Evolutionary conservation across 2,113 vertebrate genomes (phyloP).

Genomic region (Myodes glareolus): DNA sequence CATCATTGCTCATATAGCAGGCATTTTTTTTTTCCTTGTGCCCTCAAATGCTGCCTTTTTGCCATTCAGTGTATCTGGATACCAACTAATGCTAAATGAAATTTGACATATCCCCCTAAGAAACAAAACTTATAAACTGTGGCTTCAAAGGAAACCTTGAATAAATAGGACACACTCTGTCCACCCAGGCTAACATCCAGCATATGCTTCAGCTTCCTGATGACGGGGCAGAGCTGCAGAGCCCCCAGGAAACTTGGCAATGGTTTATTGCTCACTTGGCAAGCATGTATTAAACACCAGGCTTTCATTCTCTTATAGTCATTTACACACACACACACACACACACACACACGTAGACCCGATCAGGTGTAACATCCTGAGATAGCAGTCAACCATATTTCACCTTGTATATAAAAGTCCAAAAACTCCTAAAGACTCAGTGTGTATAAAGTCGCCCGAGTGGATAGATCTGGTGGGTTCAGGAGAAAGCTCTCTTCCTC

Average conservation of each 20-base stretch:
- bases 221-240: constrained; percentile 90
- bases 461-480: not conserved
- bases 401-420: not conserved
- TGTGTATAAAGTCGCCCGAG: not conserved
- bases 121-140: constrained; percentile 97
- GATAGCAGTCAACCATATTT: not conserved
- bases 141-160: constrained; percentile 95
- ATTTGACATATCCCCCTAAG: constrained; percentile 99
- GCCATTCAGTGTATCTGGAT: constrained; percentile 94
- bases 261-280: constrained; percentile 86
- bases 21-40: constrained; percentile 83
- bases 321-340: not conserved
- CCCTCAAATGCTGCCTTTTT: constrained; percentile 93
- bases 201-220: constrained; percentile 97
- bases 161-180: constrained; percentile 98
- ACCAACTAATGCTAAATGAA: constrained; percentile 95
- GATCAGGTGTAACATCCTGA: constrained; percentile 45
- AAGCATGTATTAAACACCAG: constrained; percentile 73
- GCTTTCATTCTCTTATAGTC: constrained; percentile 64
- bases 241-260: constrained; percentile 91
- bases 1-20: constrained; percentile 95
- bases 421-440: not conserved
- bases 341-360: not conserved
- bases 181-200: constrained; percentile 98
- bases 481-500: not conserved